Evolutionary conservation across 2,113 vertebrate species (phyloP).

Genomic region (Dasyurus viverrinus): DNA sequence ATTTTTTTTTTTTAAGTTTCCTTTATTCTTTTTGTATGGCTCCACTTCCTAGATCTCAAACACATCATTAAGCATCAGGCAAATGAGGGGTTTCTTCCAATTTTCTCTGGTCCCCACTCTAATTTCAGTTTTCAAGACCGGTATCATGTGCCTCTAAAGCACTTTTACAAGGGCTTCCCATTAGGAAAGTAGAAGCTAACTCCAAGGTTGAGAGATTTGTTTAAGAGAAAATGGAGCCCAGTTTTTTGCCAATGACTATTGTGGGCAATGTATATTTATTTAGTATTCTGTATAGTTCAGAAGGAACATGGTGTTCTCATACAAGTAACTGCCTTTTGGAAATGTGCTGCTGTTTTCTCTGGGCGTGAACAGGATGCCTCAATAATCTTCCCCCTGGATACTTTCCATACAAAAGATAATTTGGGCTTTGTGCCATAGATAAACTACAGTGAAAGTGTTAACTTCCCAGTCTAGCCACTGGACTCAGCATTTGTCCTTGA

Average conservation of each 20-base stretch:
- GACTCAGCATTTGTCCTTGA: constrained; percentile 31
- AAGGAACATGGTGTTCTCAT: constrained; percentile 15
- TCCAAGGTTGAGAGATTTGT: constrained; percentile 50
- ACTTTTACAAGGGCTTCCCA: constrained; percentile 23
- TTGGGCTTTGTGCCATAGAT: constrained; percentile 29
- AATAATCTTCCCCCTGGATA: constrained; percentile 20
- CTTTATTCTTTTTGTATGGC: neutral
- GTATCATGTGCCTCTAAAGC: constrained; percentile 2
- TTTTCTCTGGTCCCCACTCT: constrained; percentile 16
- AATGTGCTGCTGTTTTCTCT: constrained; percentile 21
- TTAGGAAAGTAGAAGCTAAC: constrained; percentile 52
- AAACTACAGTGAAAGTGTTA: constrained; percentile 8
- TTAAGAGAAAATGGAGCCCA: constrained; percentile 37
- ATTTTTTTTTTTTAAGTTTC: neutral
- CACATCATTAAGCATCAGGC: neutral
- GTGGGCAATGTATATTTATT: neutral
- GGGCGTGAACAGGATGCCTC: constrained; percentile 17
- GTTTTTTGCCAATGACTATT: constrained; percentile 45
- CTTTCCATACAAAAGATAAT: constrained; percentile 44
- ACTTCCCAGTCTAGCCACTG: neutral
- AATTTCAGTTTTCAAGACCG: constrained; percentile 40
- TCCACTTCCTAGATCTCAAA: constrained; percentile 26
- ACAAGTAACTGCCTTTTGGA: neutral
- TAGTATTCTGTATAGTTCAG: neutral
- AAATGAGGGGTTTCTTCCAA: neutral